Base-by-base conservation (phyloP, 1,140 invertebrate genomes). In the Aporrectodea caliginosa region DNA sequence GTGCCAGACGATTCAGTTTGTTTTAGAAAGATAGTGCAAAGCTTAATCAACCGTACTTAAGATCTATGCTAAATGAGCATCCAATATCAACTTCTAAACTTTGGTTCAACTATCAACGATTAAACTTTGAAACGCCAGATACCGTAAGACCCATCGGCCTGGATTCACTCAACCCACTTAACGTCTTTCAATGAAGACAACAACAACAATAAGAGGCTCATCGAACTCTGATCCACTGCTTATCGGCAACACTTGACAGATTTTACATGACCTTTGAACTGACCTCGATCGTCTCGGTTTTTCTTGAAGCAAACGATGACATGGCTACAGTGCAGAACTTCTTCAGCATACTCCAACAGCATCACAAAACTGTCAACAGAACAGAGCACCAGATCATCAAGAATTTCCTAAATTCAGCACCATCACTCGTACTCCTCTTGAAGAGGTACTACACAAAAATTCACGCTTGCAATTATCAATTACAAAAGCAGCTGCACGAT, bases 281-380 rank as follows among this genome's bases (percentile, higher is more conserved):
- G 88, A 92, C 92, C 90, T 89, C 94, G 91, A 88, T 98, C 95
- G 58, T 91, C 86, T 73, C 95, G 92, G 85, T 93, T 92, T 88
- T 96, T 95, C 79, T 92, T 91, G 84, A 97, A 92, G 87, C 93
- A 95, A 69, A 94, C 91, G 77, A 95, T 90, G 70, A 95, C 93
- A 87, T 94, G 91, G 72, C 90, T 91, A 86, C 95, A 97, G 73
- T 92, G 91, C 16, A 98, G 91, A 81, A 93, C 92, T 85, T 98
- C 96, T 89, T 98, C 96, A 71, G 96, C 96, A 85, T 96, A 98
- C 90, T 98, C 97, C 83, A 98, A 89, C 35, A 98, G 90, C 70
- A 94, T 93, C 81, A 98, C 92, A 88, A 98, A 97, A 80, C 89
- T 90, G 73, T 0, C 83, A 84, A 79, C 76, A 82, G 69, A 80